These are phyloP conservation scores for Hetaerina americana DNA, from an alignment of 1,140 invertebrate genomes.

Conservation along the genomic window DNA sequence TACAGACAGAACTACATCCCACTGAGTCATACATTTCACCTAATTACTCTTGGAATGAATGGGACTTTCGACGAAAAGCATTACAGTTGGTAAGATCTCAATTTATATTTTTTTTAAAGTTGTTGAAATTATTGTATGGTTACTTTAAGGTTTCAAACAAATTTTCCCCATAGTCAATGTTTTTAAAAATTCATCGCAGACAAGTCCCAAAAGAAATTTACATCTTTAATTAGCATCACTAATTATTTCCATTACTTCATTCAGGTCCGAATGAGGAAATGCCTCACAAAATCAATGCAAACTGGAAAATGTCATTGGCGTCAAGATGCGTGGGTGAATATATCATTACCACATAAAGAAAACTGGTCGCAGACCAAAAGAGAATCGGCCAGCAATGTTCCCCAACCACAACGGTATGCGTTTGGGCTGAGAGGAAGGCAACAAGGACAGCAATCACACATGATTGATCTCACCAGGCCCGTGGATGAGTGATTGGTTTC, in stretches of 20 bases:
- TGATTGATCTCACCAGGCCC: conserved; percentile 24
- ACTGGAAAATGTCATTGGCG: conserved; percentile 39
- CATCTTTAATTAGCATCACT: too few species aligned
- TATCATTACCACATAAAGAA: conserved; percentile 27
- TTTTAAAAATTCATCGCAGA: conserved; percentile 5
- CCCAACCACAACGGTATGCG: conserved; percentile 31
- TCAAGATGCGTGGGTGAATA: conserved; percentile 37
- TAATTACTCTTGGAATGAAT: conserved; percentile 60
- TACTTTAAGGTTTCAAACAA: too few species aligned
- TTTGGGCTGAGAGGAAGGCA: conserved; percentile 38
- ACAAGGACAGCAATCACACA: conserved; percentile 28
- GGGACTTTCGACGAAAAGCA: conserved; percentile 55
- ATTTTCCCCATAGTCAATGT: background rate
- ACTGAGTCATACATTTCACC: conserved; percentile 44
- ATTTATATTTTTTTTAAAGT: conserved; percentile 9
- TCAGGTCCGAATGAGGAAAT: conserved; percentile 41
- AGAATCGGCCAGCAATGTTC: conserved; percentile 37
- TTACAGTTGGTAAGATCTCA: conserved; percentile 56
- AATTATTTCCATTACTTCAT: too few species aligned
- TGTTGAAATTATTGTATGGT: conserved; percentile 1
- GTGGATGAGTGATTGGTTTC: conserved; percentile 18
- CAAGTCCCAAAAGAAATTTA: too few species aligned
- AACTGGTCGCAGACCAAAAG: conserved; percentile 38
- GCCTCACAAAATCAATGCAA: conserved; percentile 44
- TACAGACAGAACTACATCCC: conserved; percentile 58